Evolutionary conservation across 1,140 invertebrate species (phyloP).

Genomic region (Ericerus pela): DNA sequence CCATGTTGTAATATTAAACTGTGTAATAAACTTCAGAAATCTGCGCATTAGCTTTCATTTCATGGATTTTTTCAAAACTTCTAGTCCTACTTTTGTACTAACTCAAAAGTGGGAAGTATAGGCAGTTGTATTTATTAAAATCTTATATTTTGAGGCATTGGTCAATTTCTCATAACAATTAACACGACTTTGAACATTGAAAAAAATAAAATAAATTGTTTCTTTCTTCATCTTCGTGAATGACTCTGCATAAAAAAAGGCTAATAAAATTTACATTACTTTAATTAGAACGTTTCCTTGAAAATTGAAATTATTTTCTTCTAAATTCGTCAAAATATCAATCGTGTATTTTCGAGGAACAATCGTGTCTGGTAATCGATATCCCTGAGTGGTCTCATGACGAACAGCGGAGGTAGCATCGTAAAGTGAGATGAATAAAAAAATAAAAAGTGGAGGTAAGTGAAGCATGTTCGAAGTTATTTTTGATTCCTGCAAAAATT

Average conservation of each 20-base stretch:
- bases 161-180: neutral
- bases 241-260: neutral
- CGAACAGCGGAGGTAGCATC: no score
- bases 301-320: conserved; percentile 6
- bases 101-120: neutral
- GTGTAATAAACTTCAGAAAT: no score
- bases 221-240: neutral
- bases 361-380: neutral
- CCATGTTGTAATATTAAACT: no score
- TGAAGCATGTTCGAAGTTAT: no score
- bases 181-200: neutral
- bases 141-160: neutral
- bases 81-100: neutral
- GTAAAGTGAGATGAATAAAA: no score
- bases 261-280: neutral
- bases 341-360: neutral
- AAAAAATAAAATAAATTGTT: neutral
- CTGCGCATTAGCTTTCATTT: no score
- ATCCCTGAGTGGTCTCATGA: neutral
- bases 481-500: no score
- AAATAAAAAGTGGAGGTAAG: no score
- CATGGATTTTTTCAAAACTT: no score
- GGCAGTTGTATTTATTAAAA: neutral
- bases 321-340: neutral
- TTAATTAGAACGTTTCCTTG: neutral